A percentile compares a stretch with the other conserved stretches of the same genome.
These are phyloP conservation scores for Sphaerophoria rueppellii DNA, from an alignment of 2,888 invertebrate genomes.

Conservation along the genomic window DNA sequence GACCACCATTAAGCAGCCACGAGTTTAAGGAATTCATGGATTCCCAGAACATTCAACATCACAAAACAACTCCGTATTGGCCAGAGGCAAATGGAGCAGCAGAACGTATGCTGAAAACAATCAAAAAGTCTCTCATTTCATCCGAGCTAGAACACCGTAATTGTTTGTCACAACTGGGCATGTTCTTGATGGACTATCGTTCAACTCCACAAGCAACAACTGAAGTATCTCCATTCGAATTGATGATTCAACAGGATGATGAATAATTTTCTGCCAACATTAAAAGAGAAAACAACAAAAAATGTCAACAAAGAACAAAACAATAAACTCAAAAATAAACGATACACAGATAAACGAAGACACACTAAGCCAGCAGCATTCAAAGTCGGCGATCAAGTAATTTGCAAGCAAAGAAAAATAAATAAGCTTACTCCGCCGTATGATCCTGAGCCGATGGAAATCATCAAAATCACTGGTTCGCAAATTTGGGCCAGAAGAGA, in stretches of 20 bases:
- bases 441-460: background rate
- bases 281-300: no score
- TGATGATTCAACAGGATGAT: slow-evolving; percentile 7
- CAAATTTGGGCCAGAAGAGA: background rate
- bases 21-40: slow-evolving; percentile 2
- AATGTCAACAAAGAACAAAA: background rate
- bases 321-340: background rate
- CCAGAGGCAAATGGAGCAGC: slow-evolving; percentile 29
- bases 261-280: background rate
- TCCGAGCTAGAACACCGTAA: slow-evolving; percentile 8
- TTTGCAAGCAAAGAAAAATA: background rate
- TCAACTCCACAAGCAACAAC: slow-evolving; percentile 5
- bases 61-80: slow-evolving; percentile 21
- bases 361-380: background rate
- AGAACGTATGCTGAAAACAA: slow-evolving; percentile 22
- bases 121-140: background rate
- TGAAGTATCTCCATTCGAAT: slow-evolving; percentile 3
- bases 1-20: background rate
- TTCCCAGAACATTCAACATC: background rate
- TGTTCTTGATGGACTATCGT: background rate
- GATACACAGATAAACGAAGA: background rate
- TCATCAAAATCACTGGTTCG: background rate
- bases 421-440: background rate
- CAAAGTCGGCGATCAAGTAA: background rate
- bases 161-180: slow-evolving; percentile 10